Base-by-base conservation (phyloP, 1,140 invertebrate species). In the Drosophila nigromelanica region DNA sequence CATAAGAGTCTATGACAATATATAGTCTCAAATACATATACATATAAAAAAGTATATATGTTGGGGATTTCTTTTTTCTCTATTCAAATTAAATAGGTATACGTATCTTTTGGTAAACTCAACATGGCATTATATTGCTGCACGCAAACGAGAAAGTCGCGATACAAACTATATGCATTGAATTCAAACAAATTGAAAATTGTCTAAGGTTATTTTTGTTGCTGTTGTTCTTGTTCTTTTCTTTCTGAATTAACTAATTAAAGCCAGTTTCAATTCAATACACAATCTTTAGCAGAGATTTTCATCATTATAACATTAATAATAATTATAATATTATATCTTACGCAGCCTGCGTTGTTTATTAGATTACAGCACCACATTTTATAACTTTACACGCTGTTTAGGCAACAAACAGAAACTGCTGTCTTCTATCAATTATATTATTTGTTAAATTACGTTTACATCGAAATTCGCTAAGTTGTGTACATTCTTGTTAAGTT, bases 11-110 rank as follows among this genome's bases (percentile, higher is more conserved):
- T 62, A 76, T 89, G 68, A 37, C 83, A 89, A 72, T 80, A 89
- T 80, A 69, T 89, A 89, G 83, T 89, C 83, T 89, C 83, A 89
- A 89, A 89, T 89, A 89, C 83, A 89, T 89, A 89, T 83, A 80
- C 77, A 73, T 74, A 69, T 59, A 74, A 68, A 89, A 86, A 89
- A 83, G 76, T 89, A 89, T 89, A 79, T 83, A 78, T 82, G 64
- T 80, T 66, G 76, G 68, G 43, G 21, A 24, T 48, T 62, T 14
- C 5, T 21, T 43, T 27, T 15, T 27, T 51, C 14, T 35, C 24
- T 52, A 24, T n/a, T 50, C 3, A 27, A 74, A 35, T 50, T 0
- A 35, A 35, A 35, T 35, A 10, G 33, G 33, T 35, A 35, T 35
- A 8, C 33, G 33, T 10, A 35, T 35, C 33, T 6, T 7, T 14